These are phyloP conservation scores for Hirtodrosophila trivittata DNA, from an alignment of 2,888 invertebrate genomes.

Conservation along the genomic window DNA sequence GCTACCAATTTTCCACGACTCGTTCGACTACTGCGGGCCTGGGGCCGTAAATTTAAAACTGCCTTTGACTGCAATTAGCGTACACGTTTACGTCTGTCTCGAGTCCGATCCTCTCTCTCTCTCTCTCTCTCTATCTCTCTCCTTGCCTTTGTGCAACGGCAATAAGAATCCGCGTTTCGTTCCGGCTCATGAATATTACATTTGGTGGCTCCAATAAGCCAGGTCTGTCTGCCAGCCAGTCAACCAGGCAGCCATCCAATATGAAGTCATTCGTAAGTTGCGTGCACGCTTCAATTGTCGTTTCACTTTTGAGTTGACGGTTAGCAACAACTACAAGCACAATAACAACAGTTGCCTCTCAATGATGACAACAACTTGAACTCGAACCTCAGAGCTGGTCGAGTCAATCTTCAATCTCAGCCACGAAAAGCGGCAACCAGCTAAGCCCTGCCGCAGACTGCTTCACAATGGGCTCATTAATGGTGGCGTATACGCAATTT, in stretches of 20 bases:
- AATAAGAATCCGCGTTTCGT: conserved; percentile 41
- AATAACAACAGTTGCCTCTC: conserved; percentile 59
- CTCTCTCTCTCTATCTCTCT: not conserved
- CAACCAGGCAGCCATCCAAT: conserved; percentile 41
- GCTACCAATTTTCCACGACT: conserved; percentile 32
- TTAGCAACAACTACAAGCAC: conserved; percentile 24
- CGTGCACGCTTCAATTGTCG: conserved; percentile 63
- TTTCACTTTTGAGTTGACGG: conserved; percentile 51
- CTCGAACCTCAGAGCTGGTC: conserved; percentile 25
- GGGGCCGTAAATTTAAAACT: conserved; percentile 63
- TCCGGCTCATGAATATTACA: conserved; percentile 63
- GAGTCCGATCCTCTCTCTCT: conserved; percentile 13
- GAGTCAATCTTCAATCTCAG: conserved; percentile 25
- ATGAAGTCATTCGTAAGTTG: conserved; percentile 57
- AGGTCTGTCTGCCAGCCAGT: conserved; percentile 42
- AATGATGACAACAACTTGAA: conserved; percentile 71
- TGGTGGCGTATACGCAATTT: conserved; percentile 76
- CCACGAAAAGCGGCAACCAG: conserved; percentile 21
- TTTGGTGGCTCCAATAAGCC: conserved; percentile 50
- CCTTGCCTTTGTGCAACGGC: not conserved
- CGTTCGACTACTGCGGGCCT: not conserved
- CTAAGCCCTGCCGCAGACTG: conserved; percentile 45
- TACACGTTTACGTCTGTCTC: conserved; percentile 37
- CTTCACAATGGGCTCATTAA: conserved; percentile 72
- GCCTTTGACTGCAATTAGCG: conserved; percentile 81